These are phyloP conservation scores for Diplazon laetatorius DNA, from an alignment of 2,888 invertebrate genomes.

Conservation along the genomic window DNA sequence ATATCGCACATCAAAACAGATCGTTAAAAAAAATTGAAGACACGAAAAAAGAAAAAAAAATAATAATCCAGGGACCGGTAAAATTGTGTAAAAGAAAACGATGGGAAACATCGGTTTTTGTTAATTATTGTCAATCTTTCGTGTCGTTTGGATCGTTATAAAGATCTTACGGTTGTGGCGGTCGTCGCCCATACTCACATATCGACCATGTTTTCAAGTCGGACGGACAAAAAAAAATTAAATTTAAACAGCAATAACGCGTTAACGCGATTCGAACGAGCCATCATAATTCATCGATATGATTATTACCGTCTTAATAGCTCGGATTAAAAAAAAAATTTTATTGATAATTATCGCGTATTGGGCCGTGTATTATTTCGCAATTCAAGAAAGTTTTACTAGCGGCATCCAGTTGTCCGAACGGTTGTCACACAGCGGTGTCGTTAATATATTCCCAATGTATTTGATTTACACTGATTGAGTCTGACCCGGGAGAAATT, in stretches of 20 bases:
- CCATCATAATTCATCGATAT: conserved; percentile 19
- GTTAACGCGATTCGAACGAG: conserved; percentile 27
- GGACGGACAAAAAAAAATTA: background rate
- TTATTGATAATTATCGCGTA: background rate
- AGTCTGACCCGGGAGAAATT: conserved; percentile 42
- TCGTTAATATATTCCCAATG: conserved; percentile 1
- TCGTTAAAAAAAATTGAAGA: conserved; percentile 72
- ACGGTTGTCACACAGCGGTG: no score
- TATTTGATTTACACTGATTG: conserved; percentile 64
- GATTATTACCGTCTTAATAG: conserved; percentile 10
- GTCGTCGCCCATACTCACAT: background rate
- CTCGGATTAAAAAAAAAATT: conserved; percentile 14
- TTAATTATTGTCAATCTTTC: background rate
- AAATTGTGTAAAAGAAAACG: no score
- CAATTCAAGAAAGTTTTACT: no score
- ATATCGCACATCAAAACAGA: conserved; percentile 74
- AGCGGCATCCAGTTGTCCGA: no score
- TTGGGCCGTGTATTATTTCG: no score
- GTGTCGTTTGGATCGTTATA: background rate
- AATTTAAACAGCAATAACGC: background rate
- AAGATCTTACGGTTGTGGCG: background rate
- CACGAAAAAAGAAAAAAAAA: conserved; percentile 5
- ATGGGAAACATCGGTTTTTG: no score
- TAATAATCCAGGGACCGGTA: no score
- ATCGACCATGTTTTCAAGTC: background rate